Conservation (phyloP, 2,797 vertebrate genomes). For the Poecilia velifera region DNA sequence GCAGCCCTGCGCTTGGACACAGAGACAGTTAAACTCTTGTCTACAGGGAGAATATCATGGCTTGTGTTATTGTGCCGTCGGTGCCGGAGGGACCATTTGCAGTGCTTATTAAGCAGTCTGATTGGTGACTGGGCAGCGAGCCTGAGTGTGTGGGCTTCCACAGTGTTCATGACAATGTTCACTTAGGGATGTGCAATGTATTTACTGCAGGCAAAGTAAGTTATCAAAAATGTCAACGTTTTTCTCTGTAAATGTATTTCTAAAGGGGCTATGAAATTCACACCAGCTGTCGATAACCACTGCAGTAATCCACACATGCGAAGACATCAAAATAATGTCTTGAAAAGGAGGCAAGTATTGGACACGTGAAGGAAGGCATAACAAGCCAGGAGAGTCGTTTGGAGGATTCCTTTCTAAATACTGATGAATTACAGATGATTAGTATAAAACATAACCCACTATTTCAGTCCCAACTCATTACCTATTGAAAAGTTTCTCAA, state of each 20-base stretch:
- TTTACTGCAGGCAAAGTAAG: background rate
- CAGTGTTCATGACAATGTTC: slow-evolving; percentile 40
- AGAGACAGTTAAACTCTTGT: slow-evolving; percentile 49
- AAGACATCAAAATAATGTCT: background rate
- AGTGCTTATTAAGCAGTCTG: slow-evolving; percentile 70
- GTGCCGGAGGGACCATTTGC: slow-evolving; percentile 67
- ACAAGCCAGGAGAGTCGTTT: background rate
- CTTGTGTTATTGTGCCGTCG: slow-evolving; percentile 59
- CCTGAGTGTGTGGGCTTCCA: slow-evolving; percentile 55
- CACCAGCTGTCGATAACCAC: background rate
- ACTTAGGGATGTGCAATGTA: slow-evolving; percentile 29
- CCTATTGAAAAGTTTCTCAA: background rate
- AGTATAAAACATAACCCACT: background rate
- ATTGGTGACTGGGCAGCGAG: slow-evolving; percentile 61
- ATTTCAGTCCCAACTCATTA: background rate
- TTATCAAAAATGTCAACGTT: background rate
- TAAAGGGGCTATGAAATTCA: background rate
- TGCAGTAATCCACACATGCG: background rate
- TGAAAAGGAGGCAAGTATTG: background rate
- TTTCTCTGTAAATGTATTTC: background rate
- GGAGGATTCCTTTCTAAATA: background rate
- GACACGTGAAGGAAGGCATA: background rate
- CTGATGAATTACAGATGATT: background rate
- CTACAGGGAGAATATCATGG: slow-evolving; percentile 61
- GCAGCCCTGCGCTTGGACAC: slow-evolving; percentile 51